Percentiles rank a stretch among this genome's conserved stretches.
These are phyloP conservation scores for Ictalurus furcatus DNA, from an alignment of 2,113 vertebrate genomes.

Conservation along the genomic window DNA sequence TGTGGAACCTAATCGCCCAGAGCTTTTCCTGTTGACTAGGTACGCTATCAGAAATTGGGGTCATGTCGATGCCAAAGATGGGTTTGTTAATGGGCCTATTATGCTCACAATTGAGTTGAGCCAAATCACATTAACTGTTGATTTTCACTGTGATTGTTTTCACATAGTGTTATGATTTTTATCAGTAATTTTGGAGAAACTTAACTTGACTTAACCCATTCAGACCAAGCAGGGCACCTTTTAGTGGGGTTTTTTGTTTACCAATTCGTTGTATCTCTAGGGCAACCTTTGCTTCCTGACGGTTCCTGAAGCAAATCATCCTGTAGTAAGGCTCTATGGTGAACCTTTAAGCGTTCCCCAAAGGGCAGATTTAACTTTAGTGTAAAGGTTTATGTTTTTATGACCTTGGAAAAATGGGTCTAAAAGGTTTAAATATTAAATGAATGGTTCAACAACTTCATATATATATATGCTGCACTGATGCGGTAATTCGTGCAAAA, in stretches of 20 bases:
- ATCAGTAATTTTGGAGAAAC: not conserved
- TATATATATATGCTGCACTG: too few species aligned
- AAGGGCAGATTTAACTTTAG: not conserved
- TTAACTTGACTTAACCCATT: not conserved
- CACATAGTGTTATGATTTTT: not conserved
- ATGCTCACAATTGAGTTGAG: slow-evolving; percentile 12
- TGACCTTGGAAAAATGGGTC: not conserved
- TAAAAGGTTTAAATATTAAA: not conserved
- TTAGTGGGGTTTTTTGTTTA: not conserved
- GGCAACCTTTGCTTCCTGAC: not conserved
- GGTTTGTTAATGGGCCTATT: slow-evolving; percentile 9
- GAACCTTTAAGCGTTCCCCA: not conserved
- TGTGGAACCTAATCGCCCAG: slow-evolving; percentile 30
- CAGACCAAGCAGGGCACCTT: not conserved
- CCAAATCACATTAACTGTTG: slow-evolving; percentile 12
- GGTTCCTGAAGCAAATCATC: not conserved
- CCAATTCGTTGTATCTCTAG: not conserved
- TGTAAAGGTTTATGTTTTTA: not conserved
- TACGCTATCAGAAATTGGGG: slow-evolving; percentile 41
- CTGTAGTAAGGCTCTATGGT: not conserved
- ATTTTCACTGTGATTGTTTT: not conserved
- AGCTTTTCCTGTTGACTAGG: slow-evolving; percentile 27
- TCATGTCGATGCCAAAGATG: slow-evolving; percentile 24
- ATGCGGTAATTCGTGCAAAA: too few species aligned
- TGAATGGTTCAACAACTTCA: not conserved